Percentiles rank a stretch among this genome's conserved stretches.
Conservation (phyloP, 2,113 vertebrate genomes). For the Butastur rufipennis region DNA sequence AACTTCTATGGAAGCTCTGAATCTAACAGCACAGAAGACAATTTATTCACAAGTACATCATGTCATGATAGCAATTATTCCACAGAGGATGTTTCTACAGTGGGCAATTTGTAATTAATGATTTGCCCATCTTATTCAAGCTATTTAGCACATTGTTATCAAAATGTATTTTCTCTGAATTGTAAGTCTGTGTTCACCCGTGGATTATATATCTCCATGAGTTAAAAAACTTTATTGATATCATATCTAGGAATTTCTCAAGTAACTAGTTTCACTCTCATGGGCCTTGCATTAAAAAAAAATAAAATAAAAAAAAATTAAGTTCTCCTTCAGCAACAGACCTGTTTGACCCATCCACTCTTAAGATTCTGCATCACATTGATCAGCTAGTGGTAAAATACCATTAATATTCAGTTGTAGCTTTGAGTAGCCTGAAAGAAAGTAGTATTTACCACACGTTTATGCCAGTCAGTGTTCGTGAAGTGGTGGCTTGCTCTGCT, state of each 20-base stretch:
- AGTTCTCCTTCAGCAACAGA: not conserved
- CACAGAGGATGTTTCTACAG: not conserved
- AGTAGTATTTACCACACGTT: not conserved
- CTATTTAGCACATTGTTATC: not conserved
- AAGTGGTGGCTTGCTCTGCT: not conserved
- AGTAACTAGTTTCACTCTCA: not conserved
- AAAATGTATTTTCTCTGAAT: not conserved
- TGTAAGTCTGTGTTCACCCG: not conserved
- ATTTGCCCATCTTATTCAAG: not conserved
- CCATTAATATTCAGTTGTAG: not conserved
- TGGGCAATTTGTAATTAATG: not conserved
- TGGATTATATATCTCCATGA: not conserved
- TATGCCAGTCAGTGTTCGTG: not conserved
- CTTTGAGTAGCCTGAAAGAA: not conserved
- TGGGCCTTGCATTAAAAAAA: not conserved
- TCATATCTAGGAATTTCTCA: not conserved
- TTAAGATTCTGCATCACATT: not conserved
- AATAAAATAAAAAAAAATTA: not conserved
- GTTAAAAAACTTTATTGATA: not conserved
- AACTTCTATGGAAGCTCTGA: not conserved
- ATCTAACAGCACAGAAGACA: not conserved
- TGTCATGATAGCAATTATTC: not conserved
- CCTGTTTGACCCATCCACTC: not conserved
- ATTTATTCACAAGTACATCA: not conserved
- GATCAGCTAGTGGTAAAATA: not conserved